phyloP scores from a whole-genome alignment of 2,888 invertebrate genomes.

The Cloeon dipterum region DNA sequence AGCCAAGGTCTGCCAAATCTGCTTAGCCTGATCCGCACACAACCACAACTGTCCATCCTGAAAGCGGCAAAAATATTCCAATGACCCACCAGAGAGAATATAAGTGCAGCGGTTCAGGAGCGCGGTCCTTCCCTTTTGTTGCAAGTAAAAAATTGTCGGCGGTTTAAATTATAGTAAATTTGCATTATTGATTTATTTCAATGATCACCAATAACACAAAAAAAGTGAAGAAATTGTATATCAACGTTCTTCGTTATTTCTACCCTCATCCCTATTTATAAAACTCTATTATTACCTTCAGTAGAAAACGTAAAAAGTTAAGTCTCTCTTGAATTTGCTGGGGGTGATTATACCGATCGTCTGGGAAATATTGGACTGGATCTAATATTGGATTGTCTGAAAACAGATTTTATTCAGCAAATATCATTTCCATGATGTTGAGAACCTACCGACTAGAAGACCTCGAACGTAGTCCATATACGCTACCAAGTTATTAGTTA shows the following conservation, averaged over 20 bases:
- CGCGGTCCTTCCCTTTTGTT: no score
- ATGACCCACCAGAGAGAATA: not conserved
- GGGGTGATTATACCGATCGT: constrained; percentile 76
- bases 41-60: constrained; percentile 89
- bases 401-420: constrained; percentile 10
- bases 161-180: no score
- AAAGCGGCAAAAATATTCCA: constrained; percentile 6
- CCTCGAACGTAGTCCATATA: constrained; percentile 74
- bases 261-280: no score
- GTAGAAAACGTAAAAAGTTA: constrained; percentile 73
- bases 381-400: constrained; percentile 52
- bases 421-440: not conserved
- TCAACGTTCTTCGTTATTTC: no score
- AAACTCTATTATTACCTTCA: constrained; percentile 38
- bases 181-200: no score
- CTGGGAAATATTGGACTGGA: constrained; percentile 53
- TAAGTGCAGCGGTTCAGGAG: constrained; percentile 2
- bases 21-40: constrained; percentile 89
- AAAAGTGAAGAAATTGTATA: no score
- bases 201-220: no score
- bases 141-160: no score
- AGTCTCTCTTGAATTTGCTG: constrained; percentile 85
- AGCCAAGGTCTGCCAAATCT: constrained; percentile 90
- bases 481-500: constrained; percentile 71
- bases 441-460: constrained; percentile 24